These are phyloP conservation scores for Venusia cambrica DNA, from an alignment of 2,888 invertebrate genomes.

Conservation along the genomic window DNA sequence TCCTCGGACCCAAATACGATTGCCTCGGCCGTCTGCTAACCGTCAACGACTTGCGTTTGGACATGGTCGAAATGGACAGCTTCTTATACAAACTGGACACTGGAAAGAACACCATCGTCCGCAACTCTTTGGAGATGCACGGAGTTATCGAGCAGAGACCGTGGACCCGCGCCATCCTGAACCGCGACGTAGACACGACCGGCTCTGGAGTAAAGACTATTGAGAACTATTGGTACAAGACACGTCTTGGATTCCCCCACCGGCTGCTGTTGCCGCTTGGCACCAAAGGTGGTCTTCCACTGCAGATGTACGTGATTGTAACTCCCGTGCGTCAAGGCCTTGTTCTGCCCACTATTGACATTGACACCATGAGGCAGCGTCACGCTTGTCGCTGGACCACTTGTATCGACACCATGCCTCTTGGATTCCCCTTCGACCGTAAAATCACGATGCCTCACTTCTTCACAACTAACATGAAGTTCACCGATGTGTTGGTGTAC, in stretches of 20 bases:
- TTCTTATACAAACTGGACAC: conserved; percentile 83
- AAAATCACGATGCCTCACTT: conserved; percentile 79
- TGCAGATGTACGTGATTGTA: conserved; percentile 84
- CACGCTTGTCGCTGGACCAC: conserved; percentile 77
- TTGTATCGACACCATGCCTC: conserved; percentile 82
- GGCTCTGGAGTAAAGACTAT: conserved; percentile 74
- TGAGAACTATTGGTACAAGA: conserved; percentile 78
- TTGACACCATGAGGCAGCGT: conserved; percentile 70
- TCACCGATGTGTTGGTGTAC: conserved; percentile 83
- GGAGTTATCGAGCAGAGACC: conserved; percentile 82
- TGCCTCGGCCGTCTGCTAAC: conserved; percentile 80
- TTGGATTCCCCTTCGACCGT: conserved; percentile 90
- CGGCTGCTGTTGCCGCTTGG: conserved; percentile 88
- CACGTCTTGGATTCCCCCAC: conserved; percentile 83
- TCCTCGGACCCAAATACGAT: conserved; percentile 87
- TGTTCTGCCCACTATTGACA: conserved; percentile 64
- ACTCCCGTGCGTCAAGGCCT: conserved; percentile 76
- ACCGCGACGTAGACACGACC: conserved; percentile 48
- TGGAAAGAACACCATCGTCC: conserved; percentile 85
- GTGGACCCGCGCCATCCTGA: conserved; percentile 56
- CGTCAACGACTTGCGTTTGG: conserved; percentile 64
- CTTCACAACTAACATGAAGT: conserved; percentile 84
- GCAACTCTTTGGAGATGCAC: conserved; percentile 84
- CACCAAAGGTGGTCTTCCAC: conserved; percentile 80
- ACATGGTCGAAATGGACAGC: conserved; percentile 72